These are phyloP conservation scores for Etheostoma nigrum DNA, from an alignment of 2,797 vertebrate genomes.

Conservation along the genomic window DNA sequence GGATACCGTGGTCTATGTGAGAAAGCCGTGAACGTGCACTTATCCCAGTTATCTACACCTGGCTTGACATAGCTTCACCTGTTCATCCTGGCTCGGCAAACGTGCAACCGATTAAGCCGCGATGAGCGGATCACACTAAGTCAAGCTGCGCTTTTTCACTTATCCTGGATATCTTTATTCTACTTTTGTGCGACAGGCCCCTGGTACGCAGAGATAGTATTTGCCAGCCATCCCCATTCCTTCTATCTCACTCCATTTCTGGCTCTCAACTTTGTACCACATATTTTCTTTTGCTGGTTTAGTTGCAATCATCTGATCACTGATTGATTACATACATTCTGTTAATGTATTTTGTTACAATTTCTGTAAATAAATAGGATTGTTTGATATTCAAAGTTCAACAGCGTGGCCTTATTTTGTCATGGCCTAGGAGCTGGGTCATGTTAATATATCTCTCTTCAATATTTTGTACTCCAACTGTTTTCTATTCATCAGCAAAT, in stretches of 20 bases:
- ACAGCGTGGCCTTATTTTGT: not conserved
- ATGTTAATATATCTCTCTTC: constrained; percentile 1
- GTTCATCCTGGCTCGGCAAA: too few species aligned
- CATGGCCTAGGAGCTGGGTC: not conserved
- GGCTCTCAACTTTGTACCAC: too few species aligned
- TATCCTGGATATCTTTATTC: too few species aligned
- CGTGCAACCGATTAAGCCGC: too few species aligned
- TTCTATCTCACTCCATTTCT: not conserved
- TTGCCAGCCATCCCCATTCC: not conserved
- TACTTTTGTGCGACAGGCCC: too few species aligned
- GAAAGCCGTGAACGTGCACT: too few species aligned
- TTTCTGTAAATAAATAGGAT: not conserved
- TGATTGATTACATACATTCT: not conserved
- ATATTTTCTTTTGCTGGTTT: not conserved
- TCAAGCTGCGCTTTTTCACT: too few species aligned
- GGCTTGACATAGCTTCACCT: too few species aligned
- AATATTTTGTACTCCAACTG: not conserved
- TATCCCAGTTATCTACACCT: too few species aligned
- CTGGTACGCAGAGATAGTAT: not conserved
- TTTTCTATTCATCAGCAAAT: not conserved
- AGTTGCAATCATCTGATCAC: not conserved
- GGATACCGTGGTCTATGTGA: too few species aligned
- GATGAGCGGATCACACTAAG: too few species aligned
- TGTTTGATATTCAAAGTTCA: not conserved
- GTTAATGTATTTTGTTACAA: not conserved